phyloP scores from a whole-genome alignment of 35 echinoderm and acorn worm genomes.

The Apostichopus parvimensis region DNA sequence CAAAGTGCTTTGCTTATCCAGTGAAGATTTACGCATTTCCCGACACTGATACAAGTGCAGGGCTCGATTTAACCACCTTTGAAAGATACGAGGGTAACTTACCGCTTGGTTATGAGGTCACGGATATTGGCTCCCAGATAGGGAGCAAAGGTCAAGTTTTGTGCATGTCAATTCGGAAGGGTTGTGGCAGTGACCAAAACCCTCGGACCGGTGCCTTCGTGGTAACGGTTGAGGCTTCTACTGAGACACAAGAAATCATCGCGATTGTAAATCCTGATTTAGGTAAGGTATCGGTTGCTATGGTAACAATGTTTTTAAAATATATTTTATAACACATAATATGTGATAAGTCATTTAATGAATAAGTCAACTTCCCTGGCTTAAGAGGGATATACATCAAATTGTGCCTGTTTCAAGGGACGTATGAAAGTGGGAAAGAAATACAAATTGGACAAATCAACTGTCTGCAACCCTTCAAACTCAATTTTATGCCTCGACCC shows the following conservation, averaged over 20 bases:
- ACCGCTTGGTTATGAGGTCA: neutral
- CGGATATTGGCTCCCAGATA: constrained; percentile 3
- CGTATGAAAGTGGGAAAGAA: too few species aligned
- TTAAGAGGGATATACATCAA: too few species aligned
- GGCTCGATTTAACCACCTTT: neutral
- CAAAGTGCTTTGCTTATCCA: constrained; percentile 19
- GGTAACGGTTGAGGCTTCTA: neutral
- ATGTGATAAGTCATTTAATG: too few species aligned
- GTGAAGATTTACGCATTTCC: constrained; percentile 41
- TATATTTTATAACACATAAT: too few species aligned
- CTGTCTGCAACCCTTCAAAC: too few species aligned
- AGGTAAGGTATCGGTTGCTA: neutral
- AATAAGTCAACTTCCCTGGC: too few species aligned
- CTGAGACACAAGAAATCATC: constrained; percentile 21
- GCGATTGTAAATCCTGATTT: constrained; percentile 31
- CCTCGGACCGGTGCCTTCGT: neutral
- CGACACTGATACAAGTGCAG: neutral
- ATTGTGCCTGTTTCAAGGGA: too few species aligned
- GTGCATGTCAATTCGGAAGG: neutral
- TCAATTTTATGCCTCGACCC: too few species aligned
- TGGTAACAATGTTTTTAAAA: too few species aligned
- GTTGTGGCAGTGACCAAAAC: neutral
- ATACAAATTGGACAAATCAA: too few species aligned
- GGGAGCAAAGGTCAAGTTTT: neutral
- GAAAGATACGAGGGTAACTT: neutral